Evolutionary conservation across 2,113 vertebrate genomes (phyloP), one percentile per base, ranked within the genome.

Genomic region (Mesitornis unicolor): DNA sequence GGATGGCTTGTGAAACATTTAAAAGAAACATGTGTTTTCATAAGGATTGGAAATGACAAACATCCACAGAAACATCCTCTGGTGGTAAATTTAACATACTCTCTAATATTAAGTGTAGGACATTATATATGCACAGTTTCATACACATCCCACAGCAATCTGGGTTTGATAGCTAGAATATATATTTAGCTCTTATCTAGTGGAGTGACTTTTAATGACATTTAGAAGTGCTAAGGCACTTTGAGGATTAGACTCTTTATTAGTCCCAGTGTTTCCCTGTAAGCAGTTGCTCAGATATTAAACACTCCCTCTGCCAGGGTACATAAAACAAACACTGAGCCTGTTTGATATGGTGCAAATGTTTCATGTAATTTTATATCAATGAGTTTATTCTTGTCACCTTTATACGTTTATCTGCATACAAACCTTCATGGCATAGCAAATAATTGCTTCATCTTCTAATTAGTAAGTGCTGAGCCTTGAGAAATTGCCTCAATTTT

Each of bases 121-220:
- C 19, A 24, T 63, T 40, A 43, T 17, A 31, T 17, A 73, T 24
- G 28, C 79, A 29, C n/a, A 65, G 57, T 74, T 93, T 67, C 67
- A 5, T 16, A 73, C 68, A 13, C 85, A 65, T 54, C 90, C 90
- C 94, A 74, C 90, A 86, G 79, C 68, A 77, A 80, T 63, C 67
- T 38, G 85, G 45, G 21, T 2, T 53, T 80, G 48, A 88, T 26
- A 84, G 50, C 67, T 71, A 36, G 50, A 65, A 74, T 65, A 33
- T 40, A 45, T 47, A 89, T 93, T 90, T 78, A 92, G 71, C 69
- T 71, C 59, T 90, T 53, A 77, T 61, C 85, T 82, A 7, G 17
- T 63, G 38, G 47, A 86, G 50, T 90, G 91, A 95, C 90, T 97
- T 97, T 93, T 93, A 95, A 93, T 95, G 90, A 89, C 86, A 86